Percentiles rank a stretch among this genome's conserved stretches.
These are phyloP conservation scores for Campodea augens DNA, from an alignment of 1,140 invertebrate species.

Conservation along the genomic window DNA sequence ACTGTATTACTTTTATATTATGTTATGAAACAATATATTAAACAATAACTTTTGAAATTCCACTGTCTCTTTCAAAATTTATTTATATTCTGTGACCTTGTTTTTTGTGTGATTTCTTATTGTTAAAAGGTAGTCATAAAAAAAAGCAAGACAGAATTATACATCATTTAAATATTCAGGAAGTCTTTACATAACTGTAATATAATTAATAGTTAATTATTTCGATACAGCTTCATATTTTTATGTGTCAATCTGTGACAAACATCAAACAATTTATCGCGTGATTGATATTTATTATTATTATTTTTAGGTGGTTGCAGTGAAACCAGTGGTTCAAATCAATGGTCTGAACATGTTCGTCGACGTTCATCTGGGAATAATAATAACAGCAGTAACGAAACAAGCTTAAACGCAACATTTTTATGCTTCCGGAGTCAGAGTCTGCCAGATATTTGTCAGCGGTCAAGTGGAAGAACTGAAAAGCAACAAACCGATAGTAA, in stretches of 20 bases:
- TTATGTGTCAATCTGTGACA: no score
- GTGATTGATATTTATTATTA: no score
- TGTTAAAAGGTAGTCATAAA: no score
- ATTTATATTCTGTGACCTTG: no score
- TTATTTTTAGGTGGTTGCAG: no score
- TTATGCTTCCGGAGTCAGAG: conserved; percentile 15
- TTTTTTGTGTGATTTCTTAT: no score
- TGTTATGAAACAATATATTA: background rate
- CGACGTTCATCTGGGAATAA: background rate
- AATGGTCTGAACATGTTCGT: background rate
- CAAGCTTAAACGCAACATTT: conserved; percentile 43
- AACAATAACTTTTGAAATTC: background rate
- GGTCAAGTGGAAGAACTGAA: background rate
- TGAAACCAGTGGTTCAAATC: conserved; percentile 31
- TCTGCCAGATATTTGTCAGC: conserved; percentile 18
- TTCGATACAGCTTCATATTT: conserved; percentile 3
- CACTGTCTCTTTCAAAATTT: background rate
- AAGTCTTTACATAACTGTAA: background rate
- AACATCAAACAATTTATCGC: no score
- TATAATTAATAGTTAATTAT: background rate
- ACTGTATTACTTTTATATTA: background rate
- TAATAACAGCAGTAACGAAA: background rate
- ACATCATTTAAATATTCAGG: background rate
- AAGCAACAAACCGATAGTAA: conserved; percentile 22
- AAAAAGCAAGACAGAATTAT: no score